These are phyloP conservation scores for Sphaerophoria rueppellii DNA, from an alignment of 2,888 invertebrate genomes.

Conservation along the genomic window DNA sequence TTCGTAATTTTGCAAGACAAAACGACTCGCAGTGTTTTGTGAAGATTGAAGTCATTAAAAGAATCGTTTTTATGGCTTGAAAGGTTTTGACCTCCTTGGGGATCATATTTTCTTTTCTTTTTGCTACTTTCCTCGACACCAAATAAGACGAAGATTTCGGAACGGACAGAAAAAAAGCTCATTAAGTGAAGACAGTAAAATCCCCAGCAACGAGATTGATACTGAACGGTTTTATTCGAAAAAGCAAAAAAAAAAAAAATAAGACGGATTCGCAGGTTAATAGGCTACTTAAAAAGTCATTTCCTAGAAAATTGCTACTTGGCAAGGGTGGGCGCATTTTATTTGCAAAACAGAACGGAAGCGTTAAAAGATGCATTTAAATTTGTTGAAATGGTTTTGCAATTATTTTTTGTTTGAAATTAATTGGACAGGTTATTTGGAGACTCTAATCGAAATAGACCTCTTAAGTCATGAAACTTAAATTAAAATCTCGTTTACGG, in stretches of 20 bases:
- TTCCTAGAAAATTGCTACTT: slow-evolving; percentile 3
- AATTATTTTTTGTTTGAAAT: background rate
- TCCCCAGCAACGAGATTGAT: slow-evolving; percentile 62
- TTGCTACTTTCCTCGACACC: slow-evolving; percentile 2
- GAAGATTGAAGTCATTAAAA: slow-evolving; percentile 70
- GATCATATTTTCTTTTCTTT: slow-evolving; percentile 31
- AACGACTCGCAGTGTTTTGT: slow-evolving; percentile 15
- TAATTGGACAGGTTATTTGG: background rate
- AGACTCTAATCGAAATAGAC: too few relatives aligned
- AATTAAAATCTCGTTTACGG: too few relatives aligned
- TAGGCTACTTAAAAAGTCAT: slow-evolving; percentile 45
- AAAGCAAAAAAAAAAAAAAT: slow-evolving; percentile 40
- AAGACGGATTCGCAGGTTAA: slow-evolving; percentile 59
- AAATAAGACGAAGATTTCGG: slow-evolving; percentile 21
- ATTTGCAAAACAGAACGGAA: slow-evolving; percentile 1
- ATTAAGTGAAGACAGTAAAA: slow-evolving; percentile 48
- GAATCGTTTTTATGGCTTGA: slow-evolving; percentile 67
- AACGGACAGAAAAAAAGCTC: slow-evolving; percentile 42
- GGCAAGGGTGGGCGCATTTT: background rate
- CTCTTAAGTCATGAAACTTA: too few relatives aligned
- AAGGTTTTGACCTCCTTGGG: slow-evolving; percentile 67
- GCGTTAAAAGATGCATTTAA: background rate
- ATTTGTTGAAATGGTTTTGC: background rate
- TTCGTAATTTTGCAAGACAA: background rate
- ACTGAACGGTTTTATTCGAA: slow-evolving; percentile 58